These are phyloP conservation scores for Siphamia tubifer DNA, from an alignment of 2,113 vertebrate genomes.

Conservation along the genomic window DNA sequence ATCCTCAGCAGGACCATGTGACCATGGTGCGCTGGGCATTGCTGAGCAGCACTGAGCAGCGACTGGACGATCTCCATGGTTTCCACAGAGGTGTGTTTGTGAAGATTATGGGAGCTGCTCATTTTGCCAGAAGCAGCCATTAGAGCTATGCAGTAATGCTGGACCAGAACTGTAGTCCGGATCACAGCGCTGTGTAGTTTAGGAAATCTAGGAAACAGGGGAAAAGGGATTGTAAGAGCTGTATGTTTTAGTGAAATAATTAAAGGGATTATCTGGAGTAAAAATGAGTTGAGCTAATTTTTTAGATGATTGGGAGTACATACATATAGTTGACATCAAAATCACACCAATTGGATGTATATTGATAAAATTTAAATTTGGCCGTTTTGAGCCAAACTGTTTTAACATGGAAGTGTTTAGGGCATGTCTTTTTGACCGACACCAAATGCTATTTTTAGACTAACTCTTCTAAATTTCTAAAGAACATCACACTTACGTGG, in stretches of 20 bases:
- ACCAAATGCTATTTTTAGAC: too few species aligned
- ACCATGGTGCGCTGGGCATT: constrained; percentile 89
- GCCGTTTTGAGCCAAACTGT: too few species aligned
- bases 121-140: constrained; percentile 88
- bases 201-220: constrained; percentile 86
- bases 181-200: constrained; percentile 95
- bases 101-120: constrained; percentile 78
- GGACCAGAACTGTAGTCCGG: constrained; percentile 91
- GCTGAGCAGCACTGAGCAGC: constrained; percentile 85
- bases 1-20: constrained; percentile 96
- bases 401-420: too few species aligned
- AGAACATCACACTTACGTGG: too few species aligned
- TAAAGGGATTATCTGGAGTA: not conserved
- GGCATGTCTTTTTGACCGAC: too few species aligned
- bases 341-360: too few species aligned
- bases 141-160: constrained; percentile 94
- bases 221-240: not conserved
- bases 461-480: too few species aligned
- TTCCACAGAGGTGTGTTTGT: constrained; percentile 95
- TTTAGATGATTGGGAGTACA: too few species aligned
- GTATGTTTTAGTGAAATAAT: not conserved
- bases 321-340: too few species aligned
- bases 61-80: constrained; percentile 94
- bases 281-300: too few species aligned
- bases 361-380: too few species aligned